Evolutionary conservation across 2,797 vertebrate species (phyloP).

Genomic region (Gephyroberyx darwinii): DNA sequence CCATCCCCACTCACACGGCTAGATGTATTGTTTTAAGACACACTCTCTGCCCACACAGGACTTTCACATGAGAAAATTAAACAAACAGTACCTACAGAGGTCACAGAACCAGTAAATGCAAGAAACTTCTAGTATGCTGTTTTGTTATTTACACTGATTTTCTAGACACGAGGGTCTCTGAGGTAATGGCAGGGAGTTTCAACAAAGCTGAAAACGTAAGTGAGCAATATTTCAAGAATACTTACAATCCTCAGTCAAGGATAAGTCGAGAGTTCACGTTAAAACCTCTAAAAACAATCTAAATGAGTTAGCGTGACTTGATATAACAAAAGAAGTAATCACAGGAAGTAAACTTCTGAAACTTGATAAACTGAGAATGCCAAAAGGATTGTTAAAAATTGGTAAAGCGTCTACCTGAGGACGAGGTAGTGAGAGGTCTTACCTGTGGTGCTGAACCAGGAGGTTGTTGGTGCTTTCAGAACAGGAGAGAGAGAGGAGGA

Average conservation of each 20-base stretch:
- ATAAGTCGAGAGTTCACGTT: too few species aligned
- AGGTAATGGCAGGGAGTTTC: not conserved
- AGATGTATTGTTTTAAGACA: slow-evolving; percentile 1
- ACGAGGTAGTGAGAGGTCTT: slow-evolving; percentile 52
- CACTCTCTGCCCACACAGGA: slow-evolving; percentile 24
- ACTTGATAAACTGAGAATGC: not conserved
- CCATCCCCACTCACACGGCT: not conserved
- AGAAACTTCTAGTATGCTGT: not conserved
- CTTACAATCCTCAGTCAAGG: not conserved
- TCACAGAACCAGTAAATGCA: not conserved
- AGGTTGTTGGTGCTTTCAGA: slow-evolving; percentile 62
- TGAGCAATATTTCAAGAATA: slow-evolving; percentile 14
- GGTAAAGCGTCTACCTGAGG: slow-evolving; percentile 10
- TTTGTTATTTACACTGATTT: slow-evolving; percentile 10
- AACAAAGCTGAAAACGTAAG: not conserved
- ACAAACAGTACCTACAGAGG: slow-evolving; percentile 63
- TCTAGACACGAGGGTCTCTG: not conserved
- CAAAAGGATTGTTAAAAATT: slow-evolving; percentile 15
- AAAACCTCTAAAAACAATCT: not conserved
- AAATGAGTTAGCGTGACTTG: not conserved
- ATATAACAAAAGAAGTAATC: not conserved
- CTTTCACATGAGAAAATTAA: slow-evolving; percentile 54
- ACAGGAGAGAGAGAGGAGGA: slow-evolving; percentile 14
- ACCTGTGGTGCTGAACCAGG: slow-evolving; percentile 65
- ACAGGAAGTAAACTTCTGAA: not conserved